Conservation (phyloP, 2,113 vertebrate species). For the Centropus bengalensis region DNA sequence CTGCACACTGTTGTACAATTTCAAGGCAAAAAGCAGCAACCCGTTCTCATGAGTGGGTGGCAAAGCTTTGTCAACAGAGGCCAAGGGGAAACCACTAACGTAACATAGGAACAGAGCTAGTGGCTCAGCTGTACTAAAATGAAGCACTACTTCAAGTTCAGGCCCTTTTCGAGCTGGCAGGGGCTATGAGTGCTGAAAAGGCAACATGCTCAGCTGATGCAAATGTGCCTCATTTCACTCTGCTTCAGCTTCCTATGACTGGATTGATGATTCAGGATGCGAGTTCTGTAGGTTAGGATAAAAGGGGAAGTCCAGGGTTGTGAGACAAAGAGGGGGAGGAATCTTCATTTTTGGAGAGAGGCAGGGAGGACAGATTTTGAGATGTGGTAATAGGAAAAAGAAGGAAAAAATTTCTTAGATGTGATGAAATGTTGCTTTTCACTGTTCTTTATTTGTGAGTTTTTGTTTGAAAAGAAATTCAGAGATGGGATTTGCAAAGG, state of each 20-base stretch:
- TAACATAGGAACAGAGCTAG: neutral
- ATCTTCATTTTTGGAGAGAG: neutral
- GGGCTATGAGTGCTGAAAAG: neutral
- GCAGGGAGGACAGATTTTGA: neutral
- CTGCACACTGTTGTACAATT: neutral
- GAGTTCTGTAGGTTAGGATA: neutral
- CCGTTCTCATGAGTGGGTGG: neutral
- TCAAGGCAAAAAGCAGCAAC: neutral
- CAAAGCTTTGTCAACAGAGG: slow-evolving; percentile 16
- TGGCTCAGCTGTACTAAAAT: slow-evolving; percentile 2
- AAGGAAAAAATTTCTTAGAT: neutral
- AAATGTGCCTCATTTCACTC: neutral
- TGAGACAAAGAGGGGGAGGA: neutral
- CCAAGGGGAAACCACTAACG: neutral
- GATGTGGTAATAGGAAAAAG: neutral
- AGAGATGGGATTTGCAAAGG: neutral
- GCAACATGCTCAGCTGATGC: neutral
- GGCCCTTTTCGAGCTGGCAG: neutral
- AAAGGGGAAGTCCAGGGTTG: neutral
- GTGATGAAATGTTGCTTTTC: neutral
- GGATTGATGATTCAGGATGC: neutral
- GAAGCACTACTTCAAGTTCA: neutral
- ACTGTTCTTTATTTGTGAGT: neutral
- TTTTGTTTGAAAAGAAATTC: neutral
- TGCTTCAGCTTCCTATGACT: neutral